Evolutionary conservation across 2,113 vertebrate genomes (phyloP).

Genomic region (cat (Felis catus)): DNA sequence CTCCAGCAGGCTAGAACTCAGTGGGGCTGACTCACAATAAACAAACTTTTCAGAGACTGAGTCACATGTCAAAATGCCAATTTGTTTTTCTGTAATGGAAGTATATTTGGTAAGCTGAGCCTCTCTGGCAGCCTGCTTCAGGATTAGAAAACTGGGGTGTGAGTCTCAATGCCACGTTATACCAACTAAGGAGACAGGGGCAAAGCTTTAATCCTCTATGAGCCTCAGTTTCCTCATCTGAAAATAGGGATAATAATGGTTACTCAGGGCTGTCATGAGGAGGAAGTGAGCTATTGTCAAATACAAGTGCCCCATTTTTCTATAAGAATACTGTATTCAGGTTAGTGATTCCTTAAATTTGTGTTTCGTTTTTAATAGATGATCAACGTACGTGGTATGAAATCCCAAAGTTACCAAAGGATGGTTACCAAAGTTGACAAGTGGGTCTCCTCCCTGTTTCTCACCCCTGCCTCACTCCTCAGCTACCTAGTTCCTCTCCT

Average conservation of each 20-base stretch:
- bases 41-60: slow-evolving; percentile 64
- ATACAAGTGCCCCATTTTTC: background rate
- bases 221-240: background rate
- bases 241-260: background rate
- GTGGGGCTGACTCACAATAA: slow-evolving; percentile 61
- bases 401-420: background rate
- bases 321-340: background rate
- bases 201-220: background rate
- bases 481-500: background rate
- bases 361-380: background rate
- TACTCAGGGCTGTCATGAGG: background rate
- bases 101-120: background rate
- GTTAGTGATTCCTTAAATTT: background rate
- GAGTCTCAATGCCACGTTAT: background rate
- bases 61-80: slow-evolving; percentile 64
- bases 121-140: background rate
- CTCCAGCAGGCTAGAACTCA: background rate
- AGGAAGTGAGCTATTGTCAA: background rate
- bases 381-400: background rate
- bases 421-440: background rate
- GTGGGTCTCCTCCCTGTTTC: background rate
- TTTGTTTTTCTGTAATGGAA: slow-evolving; percentile 51
- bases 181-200: background rate
- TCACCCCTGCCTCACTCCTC: background rate
- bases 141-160: background rate